phyloP scores from a whole-genome alignment of 2,888 invertebrate genomes.

The Pyrocoelia pectoralis region DNA sequence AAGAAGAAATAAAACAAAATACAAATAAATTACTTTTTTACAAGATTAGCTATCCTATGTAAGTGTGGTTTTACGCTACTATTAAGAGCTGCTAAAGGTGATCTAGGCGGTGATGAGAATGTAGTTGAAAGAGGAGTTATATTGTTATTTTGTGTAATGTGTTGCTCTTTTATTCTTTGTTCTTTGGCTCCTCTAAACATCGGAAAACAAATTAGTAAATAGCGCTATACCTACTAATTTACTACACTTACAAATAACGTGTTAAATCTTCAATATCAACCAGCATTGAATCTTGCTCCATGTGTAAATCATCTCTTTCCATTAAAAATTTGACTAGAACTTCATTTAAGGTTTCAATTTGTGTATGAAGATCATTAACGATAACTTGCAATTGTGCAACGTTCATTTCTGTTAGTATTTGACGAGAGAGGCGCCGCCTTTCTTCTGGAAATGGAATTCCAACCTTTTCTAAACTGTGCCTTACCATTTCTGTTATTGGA shows the following conservation, averaged over 20 bases:
- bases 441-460: slow-evolving; percentile 85
- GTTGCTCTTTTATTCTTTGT: slow-evolving; percentile 60
- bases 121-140: slow-evolving; percentile 49
- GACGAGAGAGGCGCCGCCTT: slow-evolving; percentile 82
- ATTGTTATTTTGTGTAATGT: slow-evolving; percentile 52
- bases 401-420: slow-evolving; percentile 91
- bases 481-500: slow-evolving; percentile 87
- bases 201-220: slow-evolving; percentile 21
- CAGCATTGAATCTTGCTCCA: slow-evolving; percentile 97
- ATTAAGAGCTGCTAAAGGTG: slow-evolving; percentile 56
- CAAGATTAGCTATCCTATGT: slow-evolving; percentile 61
- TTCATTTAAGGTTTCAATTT: slow-evolving; percentile 93
- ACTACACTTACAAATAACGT: slow-evolving; percentile 77
- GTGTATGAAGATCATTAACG: slow-evolving; percentile 92
- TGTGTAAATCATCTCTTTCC: slow-evolving; percentile 94
- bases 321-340: slow-evolving; percentile 87
- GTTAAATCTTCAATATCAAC: slow-evolving; percentile 97
- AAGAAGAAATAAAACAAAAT: slow-evolving; percentile 17
- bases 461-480: slow-evolving; percentile 81
- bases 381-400: slow-evolving; percentile 93
- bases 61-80: slow-evolving; percentile 59
- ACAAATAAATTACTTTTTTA: slow-evolving; percentile 56
- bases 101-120: slow-evolving; percentile 55
- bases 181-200: slow-evolving; percentile 63
- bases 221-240: background rate